phyloP scores from a whole-genome alignment of 2,797 vertebrate species.

The Garrulus glandarius region DNA sequence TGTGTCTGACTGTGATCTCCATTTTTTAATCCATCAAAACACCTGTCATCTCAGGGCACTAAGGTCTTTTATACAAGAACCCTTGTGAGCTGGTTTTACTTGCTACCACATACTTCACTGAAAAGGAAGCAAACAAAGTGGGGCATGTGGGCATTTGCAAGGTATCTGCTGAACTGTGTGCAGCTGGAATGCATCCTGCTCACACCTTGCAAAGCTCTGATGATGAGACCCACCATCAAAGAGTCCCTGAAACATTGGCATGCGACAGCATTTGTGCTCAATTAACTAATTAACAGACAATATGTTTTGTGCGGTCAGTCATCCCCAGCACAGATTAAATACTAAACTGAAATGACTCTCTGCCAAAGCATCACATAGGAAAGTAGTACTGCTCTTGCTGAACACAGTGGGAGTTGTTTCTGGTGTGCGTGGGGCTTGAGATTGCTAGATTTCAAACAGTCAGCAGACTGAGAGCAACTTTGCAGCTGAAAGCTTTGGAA shows the following conservation, averaged over 20 bases:
- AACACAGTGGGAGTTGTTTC: not conserved
- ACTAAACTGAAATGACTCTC: not conserved
- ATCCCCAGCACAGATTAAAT: not conserved
- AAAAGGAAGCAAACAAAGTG: not conserved
- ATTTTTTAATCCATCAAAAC: not conserved
- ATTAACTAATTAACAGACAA: not conserved
- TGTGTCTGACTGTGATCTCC: not conserved
- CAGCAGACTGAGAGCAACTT: not conserved
- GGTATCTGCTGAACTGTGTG: not conserved
- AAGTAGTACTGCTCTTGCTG: not conserved
- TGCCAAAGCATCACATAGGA: not conserved
- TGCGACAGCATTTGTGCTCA: not conserved
- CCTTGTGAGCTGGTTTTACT: not conserved
- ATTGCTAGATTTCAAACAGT: not conserved
- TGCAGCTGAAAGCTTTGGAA: not conserved
- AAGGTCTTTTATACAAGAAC: not conserved
- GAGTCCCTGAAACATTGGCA: not conserved
- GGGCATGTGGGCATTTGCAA: rapidly evolving
- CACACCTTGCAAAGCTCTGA: not conserved
- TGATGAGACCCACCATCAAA: not conserved
- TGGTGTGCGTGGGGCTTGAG: not conserved
- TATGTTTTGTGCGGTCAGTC: not conserved
- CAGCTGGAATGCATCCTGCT: not conserved
- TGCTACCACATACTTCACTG: not conserved
- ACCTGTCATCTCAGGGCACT: not conserved